A percentile compares a stretch with the other conserved stretches of the same genome.
phyloP scores from a whole-genome alignment of 2,888 invertebrate genomes.

The Plusia festucae region DNA sequence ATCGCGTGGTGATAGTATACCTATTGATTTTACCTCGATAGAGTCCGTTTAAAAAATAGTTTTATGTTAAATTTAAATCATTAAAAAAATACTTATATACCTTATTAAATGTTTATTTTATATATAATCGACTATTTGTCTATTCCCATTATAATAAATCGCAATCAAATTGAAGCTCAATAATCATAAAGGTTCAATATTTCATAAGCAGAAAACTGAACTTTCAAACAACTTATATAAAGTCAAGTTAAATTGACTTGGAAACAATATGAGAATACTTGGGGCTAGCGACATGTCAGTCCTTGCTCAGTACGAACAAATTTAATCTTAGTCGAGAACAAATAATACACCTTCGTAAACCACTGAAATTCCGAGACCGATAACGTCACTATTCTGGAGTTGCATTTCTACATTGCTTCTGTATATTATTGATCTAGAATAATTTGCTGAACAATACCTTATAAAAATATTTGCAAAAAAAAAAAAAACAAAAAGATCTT shows the following conservation, averaged over 20 bases:
- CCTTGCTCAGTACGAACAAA: conserved; percentile 53
- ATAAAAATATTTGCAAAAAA: no score
- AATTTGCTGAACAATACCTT: background rate
- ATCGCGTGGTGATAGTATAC: no score
- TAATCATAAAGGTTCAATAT: background rate
- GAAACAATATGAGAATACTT: conserved; percentile 48
- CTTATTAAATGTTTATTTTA: no score
- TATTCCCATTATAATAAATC: no score
- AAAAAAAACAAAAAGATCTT: no score
- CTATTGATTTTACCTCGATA: no score
- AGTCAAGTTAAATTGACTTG: conserved; percentile 25
- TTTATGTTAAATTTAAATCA: no score
- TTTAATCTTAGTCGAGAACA: conserved; percentile 62
- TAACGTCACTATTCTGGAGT: conserved; percentile 50
- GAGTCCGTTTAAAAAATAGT: no score
- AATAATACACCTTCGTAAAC: conserved; percentile 65
- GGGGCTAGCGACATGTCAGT: conserved; percentile 46
- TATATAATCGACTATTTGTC: no score
- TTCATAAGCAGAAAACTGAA: background rate
- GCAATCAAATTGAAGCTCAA: background rate
- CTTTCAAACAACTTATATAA: conserved; percentile 1
- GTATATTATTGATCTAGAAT: background rate
- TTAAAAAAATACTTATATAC: no score
- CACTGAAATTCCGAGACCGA: conserved; percentile 57
- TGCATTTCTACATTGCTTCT: background rate